Percentiles rank a stretch among this genome's conserved stretches.
Evolutionary conservation across 2,113 vertebrate genomes (phyloP).

Genomic region (Oryctolagus cuniculus): mOryCun1.1 NC_091436.1:42460501-42461000

Average conservation of each 20-base stretch:
- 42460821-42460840: slow-evolving; percentile 21
- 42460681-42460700: slow-evolving; percentile 62
- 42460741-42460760: slow-evolving; percentile 28
- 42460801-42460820: background rate
- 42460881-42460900: background rate
- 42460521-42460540: slow-evolving; percentile 5
- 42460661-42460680: slow-evolving; percentile 55
- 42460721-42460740: slow-evolving; percentile 49
- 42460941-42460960: background rate
- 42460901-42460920: background rate
- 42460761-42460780: slow-evolving; percentile 29
- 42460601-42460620: slow-evolving; percentile 61
- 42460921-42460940: background rate
- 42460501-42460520: background rate
- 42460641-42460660: slow-evolving; percentile 58
- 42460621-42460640: slow-evolving; percentile 47
- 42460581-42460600: slow-evolving; percentile 45
- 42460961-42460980: slow-evolving; percentile 7
- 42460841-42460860: background rate
- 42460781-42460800: background rate
- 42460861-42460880: slow-evolving; percentile 1
- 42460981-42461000: background rate
- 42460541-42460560: slow-evolving; percentile 65
- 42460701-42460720: slow-evolving; percentile 77
- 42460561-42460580: slow-evolving; percentile 7